phyloP scores from a whole-genome alignment of 2,113 vertebrate genomes.

The Pterocles gutturalis region DNA sequence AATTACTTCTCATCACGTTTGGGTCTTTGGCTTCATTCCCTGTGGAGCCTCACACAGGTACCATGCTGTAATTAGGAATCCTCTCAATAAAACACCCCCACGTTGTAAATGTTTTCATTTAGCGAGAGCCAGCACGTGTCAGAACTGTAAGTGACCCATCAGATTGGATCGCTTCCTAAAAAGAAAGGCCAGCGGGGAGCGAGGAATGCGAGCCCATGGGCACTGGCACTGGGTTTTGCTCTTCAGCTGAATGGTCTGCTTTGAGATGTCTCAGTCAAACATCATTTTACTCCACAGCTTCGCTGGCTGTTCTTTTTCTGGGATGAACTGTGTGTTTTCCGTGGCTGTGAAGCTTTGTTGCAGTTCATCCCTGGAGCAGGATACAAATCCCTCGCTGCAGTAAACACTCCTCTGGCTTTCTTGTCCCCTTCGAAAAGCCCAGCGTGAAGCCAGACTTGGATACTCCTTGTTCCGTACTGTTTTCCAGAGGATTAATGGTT shows the following conservation, averaged over 20 bases:
- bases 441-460: neutral
- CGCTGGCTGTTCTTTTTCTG: neutral
- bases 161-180: neutral
- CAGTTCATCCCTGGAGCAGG: neutral
- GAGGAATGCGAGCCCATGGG: neutral
- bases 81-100: neutral
- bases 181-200: neutral
- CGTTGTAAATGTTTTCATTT: neutral
- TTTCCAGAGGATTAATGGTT: neutral
- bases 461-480: neutral
- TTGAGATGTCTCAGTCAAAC: neutral
- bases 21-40: neutral
- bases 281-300: neutral
- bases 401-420: neutral
- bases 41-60: neutral
- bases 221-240: neutral
- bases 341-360: neutral
- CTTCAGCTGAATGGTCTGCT: neutral
- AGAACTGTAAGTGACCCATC: neutral
- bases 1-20: neutral
- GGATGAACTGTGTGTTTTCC: neutral
- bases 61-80: neutral
- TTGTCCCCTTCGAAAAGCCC: neutral
- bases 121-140: neutral
- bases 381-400: neutral